Base-by-base conservation (phyloP, 2,888 invertebrate genomes). In the Epsilonema sp. region DNA sequence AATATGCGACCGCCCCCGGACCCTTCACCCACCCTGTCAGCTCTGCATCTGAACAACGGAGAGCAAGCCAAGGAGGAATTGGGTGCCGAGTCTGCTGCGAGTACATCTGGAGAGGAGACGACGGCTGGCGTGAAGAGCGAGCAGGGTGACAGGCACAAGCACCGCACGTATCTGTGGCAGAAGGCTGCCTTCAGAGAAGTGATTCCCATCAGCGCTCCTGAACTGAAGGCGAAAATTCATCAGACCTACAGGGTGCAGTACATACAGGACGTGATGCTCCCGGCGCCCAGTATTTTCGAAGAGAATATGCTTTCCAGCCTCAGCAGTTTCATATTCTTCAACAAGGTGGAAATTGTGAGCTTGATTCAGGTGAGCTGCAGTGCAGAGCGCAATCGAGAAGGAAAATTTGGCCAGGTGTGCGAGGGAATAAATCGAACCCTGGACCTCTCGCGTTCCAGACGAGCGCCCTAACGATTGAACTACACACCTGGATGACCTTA, bases 191-290 rank as follows among this genome's bases (percentile, higher is more conserved):
- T 63, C 57, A 65, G 67, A 49, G 69, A 76, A 63, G 74, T 75
- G 48, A 83, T 99, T 62, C 89, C 90, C 49, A 90, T 99, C 52
- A 80, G 82, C 63, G 92, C 92, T 70, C 76, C 77, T 54, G 94
- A 94, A 71, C 75, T 99, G 55, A 73, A 89, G 58, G 82, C 86
- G 48, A 99, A 97, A 76, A 99, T 99, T 59, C 97, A 99, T 72
- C 94, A 97, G 72, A 97, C 94, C 48, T 97, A 92, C 72, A 78
- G 94, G 68, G 92, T 97, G 63, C 97, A 99, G 73, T 99, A 99
- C 71, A 92, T 97, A 62, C 63, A 75, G 58, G 97, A 99, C 71
- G 90, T 94, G 60, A 94, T 97, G 60, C 74, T 99, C 65, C 97
- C 97, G 23, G 87, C 94, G 43, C 94, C 97, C 13, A 90, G 90